Evolutionary conservation across 2,888 invertebrate species (phyloP).

Genomic region (Athripsodes cinereus): DNA sequence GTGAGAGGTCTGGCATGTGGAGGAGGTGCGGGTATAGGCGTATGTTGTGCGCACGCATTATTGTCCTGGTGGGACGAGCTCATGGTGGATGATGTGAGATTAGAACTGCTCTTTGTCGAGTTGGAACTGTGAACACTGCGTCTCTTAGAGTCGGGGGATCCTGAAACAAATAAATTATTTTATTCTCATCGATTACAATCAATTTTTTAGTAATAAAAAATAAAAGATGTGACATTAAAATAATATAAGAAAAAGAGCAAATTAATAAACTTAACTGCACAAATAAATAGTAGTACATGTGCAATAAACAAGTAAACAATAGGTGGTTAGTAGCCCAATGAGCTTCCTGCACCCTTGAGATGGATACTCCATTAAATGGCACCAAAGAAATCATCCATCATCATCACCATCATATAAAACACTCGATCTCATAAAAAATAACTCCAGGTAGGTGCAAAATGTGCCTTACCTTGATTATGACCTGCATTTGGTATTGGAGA

Average conservation of each 20-base stretch:
- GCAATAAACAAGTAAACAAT: too few species aligned
- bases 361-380: too few species aligned
- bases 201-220: too few species aligned
- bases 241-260: neutral
- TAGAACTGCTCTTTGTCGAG: conserved; percentile 74
- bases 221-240: too few species aligned
- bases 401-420: too few species aligned
- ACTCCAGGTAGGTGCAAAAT: too few species aligned
- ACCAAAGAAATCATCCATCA: too few species aligned
- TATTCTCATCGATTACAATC: too few species aligned
- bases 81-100: conserved; percentile 66
- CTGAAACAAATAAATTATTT: conserved; percentile 33
- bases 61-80: conserved; percentile 41
- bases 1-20: conserved; percentile 16
- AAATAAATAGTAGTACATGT: too few species aligned
- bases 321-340: too few species aligned
- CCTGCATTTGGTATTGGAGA: conserved; percentile 38
- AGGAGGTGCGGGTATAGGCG: conserved; percentile 15
- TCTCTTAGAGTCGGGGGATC: conserved; percentile 46
- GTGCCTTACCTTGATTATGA: conserved; percentile 39
- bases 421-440: too few species aligned
- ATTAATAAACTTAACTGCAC: neutral
- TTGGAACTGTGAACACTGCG: conserved; percentile 62
- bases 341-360: too few species aligned
- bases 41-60: neutral